Conservation (phyloP, 2,797 vertebrate species). For the Alauda arvensis region DNA sequence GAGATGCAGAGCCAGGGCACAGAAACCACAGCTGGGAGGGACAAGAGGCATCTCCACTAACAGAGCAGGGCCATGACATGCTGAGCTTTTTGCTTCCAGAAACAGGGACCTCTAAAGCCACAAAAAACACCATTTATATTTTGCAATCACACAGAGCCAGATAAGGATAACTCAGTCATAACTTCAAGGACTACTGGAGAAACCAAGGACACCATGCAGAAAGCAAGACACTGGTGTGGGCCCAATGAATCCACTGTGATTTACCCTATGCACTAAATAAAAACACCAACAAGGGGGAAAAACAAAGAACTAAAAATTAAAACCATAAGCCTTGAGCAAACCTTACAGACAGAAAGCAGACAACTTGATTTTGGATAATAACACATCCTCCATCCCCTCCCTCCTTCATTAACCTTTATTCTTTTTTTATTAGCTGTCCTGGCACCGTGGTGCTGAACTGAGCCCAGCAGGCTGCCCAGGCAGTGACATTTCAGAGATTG, state of each 20-base stretch:
- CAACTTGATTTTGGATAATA: conserved; percentile 64
- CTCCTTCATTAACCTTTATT: conserved; percentile 84
- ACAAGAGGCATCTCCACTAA: neutral
- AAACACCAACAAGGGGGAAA: neutral
- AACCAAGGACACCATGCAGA: neutral
- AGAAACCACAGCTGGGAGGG: neutral
- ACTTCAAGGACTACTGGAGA: neutral
- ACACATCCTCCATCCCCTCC: neutral
- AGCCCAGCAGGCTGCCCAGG: conserved; percentile 71
- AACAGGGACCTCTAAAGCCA: neutral
- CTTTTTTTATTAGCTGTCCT: conserved; percentile 70
- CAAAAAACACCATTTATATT: neutral
- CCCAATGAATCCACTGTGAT: neutral
- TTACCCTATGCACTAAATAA: conserved; percentile 11
- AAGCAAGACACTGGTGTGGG: neutral
- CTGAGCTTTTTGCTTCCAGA: neutral
- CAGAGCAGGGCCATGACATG: neutral
- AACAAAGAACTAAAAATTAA: conserved; percentile 52
- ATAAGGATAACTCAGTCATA: neutral
- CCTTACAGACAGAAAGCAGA: conserved; percentile 35
- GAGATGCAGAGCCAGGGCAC: rapidly evolving
- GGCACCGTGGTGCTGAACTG: conserved; percentile 44
- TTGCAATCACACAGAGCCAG: neutral
- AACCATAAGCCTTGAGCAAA: conserved; percentile 56
- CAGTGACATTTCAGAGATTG: conserved; percentile 77